Evolutionary conservation across 2,888 invertebrate genomes (phyloP), one percentile per base, ranked within the genome.

Genomic region (Vesta saturnalis): DNA sequence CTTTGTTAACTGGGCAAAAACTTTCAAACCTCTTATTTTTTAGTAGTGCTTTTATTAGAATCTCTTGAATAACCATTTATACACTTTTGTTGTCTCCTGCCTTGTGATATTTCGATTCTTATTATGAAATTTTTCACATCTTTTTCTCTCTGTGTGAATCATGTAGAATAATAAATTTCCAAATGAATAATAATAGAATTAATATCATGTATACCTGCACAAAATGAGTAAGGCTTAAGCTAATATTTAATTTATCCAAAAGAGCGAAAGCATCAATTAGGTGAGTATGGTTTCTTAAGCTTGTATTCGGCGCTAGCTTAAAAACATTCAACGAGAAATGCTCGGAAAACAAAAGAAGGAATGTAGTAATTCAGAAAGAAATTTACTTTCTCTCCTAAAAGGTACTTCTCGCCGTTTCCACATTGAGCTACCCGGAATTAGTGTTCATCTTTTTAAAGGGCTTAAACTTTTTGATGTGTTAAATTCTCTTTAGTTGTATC

Each of bases 341-440:
- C 52, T 60, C 43, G 57, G 35, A 64, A 58, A 49, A 58, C 57
- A 52, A 64, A 64, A 39, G 64, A 64, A 46, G 22, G 56, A 54
- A 22, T 49, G 52, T 35, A 43, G 62, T 62, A 64, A 64, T 64
- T 64, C 52, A 35, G 43, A 30, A 57, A 18, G 30, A 49, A 64
- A 64, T 64, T 64, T 58, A 49, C 58, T 58, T 56, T 46, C 35
- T 6, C 43, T 58, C 35, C 64, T 64, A 64, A 64, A 64, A 64
- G 64, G 64, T 64, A 56, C 35, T 64, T 64, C 35, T 62, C 54
- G 43, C 56, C 21, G 43, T 55, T 35, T 57, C 22, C 57, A 47
- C 55, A 30, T 56, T 56, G 58, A 49, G 64, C 52, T 18, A 35
- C 35, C 18, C 52, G 52, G 58, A 58, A 64, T 64, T 64, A 39